Evolutionary conservation across 2,113 vertebrate species (phyloP).

Genomic region (Heterotis niloticus): DNA sequence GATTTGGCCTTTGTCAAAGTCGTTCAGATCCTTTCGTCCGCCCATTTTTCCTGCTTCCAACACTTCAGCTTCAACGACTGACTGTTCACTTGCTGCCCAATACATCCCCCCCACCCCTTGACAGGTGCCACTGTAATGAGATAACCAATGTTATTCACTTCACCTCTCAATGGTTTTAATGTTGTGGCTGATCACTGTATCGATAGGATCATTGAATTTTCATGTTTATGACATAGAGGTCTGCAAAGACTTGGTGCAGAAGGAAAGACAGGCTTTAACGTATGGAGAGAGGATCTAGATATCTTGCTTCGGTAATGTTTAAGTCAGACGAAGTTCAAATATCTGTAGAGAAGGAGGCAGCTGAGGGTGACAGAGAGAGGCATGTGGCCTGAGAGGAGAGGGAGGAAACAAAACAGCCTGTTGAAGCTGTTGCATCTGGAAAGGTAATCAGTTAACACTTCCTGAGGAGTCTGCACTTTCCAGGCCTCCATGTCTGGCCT

Average conservation of each 20-base stretch:
- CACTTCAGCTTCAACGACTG: too few species aligned
- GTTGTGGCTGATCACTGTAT: too few species aligned
- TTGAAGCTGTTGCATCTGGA: conserved; percentile 17
- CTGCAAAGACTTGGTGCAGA: conserved; percentile 35
- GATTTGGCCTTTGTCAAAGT: too few species aligned
- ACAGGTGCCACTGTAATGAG: too few species aligned
- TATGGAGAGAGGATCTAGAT: conserved; percentile 33
- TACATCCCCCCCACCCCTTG: too few species aligned
- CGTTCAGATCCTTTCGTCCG: too few species aligned
- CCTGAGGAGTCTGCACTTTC: neutral
- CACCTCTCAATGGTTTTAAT: too few species aligned
- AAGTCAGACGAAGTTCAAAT: neutral
- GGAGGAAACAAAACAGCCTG: neutral
- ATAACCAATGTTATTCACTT: too few species aligned
- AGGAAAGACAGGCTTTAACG: conserved; percentile 34
- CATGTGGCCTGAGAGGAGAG: conserved; percentile 7
- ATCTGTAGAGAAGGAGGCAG: conserved; percentile 11
- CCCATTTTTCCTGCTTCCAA: too few species aligned
- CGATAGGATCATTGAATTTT: conserved; percentile 69
- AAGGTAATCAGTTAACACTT: conserved; percentile 12
- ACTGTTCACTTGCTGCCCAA: too few species aligned
- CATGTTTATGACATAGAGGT: conserved; percentile 70
- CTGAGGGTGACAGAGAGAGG: conserved; percentile 7
- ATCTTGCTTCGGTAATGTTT: neutral
- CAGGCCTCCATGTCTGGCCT: neutral